phyloP scores from a whole-genome alignment of 2,888 invertebrate genomes.

The Boloria euphrosyne region DNA sequence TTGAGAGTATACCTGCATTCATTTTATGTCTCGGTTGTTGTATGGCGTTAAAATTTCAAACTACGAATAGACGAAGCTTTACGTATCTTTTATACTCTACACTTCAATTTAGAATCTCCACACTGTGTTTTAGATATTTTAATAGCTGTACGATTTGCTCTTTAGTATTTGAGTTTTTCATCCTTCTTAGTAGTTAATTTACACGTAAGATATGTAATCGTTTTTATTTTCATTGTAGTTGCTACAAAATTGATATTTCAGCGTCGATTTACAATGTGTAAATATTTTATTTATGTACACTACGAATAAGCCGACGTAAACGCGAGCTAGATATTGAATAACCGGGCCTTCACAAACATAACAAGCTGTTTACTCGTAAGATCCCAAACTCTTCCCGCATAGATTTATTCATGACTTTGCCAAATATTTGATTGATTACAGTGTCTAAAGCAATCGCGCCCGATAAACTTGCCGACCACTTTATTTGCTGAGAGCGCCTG shows the following conservation, averaged over 20 bases:
- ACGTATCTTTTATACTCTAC: slow-evolving; percentile 9
- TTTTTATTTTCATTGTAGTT: too few relatives aligned
- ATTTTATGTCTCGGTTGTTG: slow-evolving; percentile 16
- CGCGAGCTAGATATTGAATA: neutral
- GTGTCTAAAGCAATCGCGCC: slow-evolving; percentile 68
- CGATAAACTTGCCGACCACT: slow-evolving; percentile 75
- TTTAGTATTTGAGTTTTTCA: too few relatives aligned
- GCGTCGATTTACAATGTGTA: too few relatives aligned
- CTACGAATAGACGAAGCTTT: slow-evolving; percentile 13
- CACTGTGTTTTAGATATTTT: too few relatives aligned
- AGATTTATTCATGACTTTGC: slow-evolving; percentile 76
- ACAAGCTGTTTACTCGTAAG: slow-evolving; percentile 38
- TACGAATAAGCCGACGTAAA: neutral
- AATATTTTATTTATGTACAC: too few relatives aligned
- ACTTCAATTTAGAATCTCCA: slow-evolving; percentile 4
- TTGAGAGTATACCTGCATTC: slow-evolving; percentile 20
- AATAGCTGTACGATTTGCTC: too few relatives aligned
- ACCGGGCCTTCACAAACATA: slow-evolving; percentile 24
- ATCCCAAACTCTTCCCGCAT: slow-evolving; percentile 52
- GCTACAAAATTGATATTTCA: too few relatives aligned
- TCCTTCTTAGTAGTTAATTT: too few relatives aligned
- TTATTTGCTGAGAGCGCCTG: slow-evolving; percentile 68
- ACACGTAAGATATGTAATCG: too few relatives aligned
- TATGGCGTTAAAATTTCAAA: slow-evolving; percentile 8
- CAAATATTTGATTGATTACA: slow-evolving; percentile 79